phyloP scores from a whole-genome alignment of 2,888 invertebrate species.

The Mimumesa dahlbomi region DNA sequence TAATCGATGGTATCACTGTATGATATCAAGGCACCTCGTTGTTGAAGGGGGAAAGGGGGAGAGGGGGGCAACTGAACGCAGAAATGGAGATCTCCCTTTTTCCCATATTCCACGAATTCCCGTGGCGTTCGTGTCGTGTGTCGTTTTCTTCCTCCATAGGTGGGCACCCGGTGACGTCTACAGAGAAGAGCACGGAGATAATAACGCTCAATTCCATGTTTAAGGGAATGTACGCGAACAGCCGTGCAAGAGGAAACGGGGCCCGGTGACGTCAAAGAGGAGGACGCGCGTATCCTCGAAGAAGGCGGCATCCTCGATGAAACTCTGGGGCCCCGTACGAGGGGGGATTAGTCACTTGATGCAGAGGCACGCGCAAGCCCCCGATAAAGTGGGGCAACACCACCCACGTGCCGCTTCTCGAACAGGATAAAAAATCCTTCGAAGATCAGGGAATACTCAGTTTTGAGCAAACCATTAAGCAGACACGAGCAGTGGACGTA shows the following conservation, averaged over 20 bases:
- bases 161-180: conserved; percentile 9
- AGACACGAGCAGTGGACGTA: conserved; percentile 27
- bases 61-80: too few relatives aligned
- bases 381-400: conserved; percentile 42
- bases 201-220: conserved; percentile 12
- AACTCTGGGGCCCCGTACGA: conserved; percentile 14
- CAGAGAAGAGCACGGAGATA: neutral
- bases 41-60: too few relatives aligned
- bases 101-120: conserved; percentile 27
- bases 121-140: neutral
- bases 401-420: conserved; percentile 43
- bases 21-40: too few relatives aligned
- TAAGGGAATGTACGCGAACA: conserved; percentile 21
- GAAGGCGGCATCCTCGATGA: conserved; percentile 21
- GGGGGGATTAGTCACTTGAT: conserved; percentile 40
- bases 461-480: conserved; percentile 53
- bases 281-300: conserved; percentile 17
- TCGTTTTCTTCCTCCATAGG: conserved; percentile 23
- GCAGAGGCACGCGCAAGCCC: conserved; percentile 35
- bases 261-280: conserved; percentile 42
- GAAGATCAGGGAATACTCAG: conserved; percentile 52
- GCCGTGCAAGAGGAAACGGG: conserved; percentile 33
- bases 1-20: too few relatives aligned
- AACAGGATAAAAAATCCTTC: conserved; percentile 66
- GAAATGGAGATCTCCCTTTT: conserved; percentile 2